Base-by-base conservation (phyloP, 2,797 vertebrate species). In the Dipus sagitta region DNA sequence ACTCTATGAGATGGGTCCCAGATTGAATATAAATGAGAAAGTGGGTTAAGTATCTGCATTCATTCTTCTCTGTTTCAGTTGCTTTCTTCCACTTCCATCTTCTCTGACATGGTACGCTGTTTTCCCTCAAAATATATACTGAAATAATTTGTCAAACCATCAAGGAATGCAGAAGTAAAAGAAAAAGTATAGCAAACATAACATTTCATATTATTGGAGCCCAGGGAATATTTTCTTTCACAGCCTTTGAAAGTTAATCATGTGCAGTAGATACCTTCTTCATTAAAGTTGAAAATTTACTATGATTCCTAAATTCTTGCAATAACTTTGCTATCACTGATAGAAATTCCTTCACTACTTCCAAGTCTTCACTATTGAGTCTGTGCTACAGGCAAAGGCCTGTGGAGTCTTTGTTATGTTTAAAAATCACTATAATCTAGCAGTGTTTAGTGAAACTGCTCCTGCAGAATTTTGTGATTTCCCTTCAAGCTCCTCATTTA, bases 311-410 rank as follows among this genome's bases (percentile, higher is more conserved):
- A 76, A 71, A 3, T 11, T 34, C 77, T 79, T 84, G 30, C 24
- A 32, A 75, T 62, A 88, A 65, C 23, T 77, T 58, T 12, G 3
- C 54, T 93, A 30, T 65, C 28, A 85, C 10, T 64, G 26, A 17
- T 91, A 24, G 15, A 90, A 90, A 79, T 81, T n/a, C 4, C n/a
- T 82, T 85, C 76, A 13, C 7, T 87, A 6, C 26, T 79, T 90
- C 72, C 60, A 28, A 52, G n/a, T 74, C 60, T 93, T 84, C 24
- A 92, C 15, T 75, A 2, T 15, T 0, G 58, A 9, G n/a, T 94
- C 83, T 92, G 17, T 6, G 87, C 21, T 38, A 74, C 2, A 20
- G 3, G 20, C 54, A 8, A 86, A 86, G 34, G 4, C 34, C 92
- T 32, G 70, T 21, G 24, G 90, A 68, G 54, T 38, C 75, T 26